Evolutionary conservation across 1,140 invertebrate genomes (phyloP).

Genomic region (Physella acuta): DNA sequence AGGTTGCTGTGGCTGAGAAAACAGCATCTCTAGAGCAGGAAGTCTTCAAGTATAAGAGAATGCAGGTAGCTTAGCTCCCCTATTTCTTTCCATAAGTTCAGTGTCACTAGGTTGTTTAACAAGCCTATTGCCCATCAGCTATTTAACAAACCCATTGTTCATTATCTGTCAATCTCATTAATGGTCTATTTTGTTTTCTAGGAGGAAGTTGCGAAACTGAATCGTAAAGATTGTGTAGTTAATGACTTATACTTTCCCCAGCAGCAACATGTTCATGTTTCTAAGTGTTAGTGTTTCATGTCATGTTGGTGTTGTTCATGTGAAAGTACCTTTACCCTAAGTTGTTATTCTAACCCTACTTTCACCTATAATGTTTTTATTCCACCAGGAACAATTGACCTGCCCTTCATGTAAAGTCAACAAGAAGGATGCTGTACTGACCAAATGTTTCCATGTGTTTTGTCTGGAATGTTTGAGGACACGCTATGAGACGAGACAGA

Average conservation of each 20-base stretch:
- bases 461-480: slow-evolving; percentile 98
- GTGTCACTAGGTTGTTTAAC: too few relatives aligned
- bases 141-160: too few relatives aligned
- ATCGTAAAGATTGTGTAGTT: too few relatives aligned
- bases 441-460: slow-evolving; percentile 99
- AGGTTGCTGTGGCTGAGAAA: slow-evolving; percentile 94
- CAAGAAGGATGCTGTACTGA: slow-evolving; percentile 96
- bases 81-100: too few relatives aligned
- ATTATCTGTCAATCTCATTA: too few relatives aligned
- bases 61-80: too few relatives aligned
- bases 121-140: too few relatives aligned
- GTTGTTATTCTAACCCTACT: slow-evolving; percentile 2
- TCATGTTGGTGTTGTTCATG: too few relatives aligned
- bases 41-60: slow-evolving; percentile 93
- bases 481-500: slow-evolving; percentile 93
- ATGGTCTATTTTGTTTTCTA: slow-evolving; percentile 60
- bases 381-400: slow-evolving; percentile 82
- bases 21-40: slow-evolving; percentile 92
- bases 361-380: slow-evolving; percentile 3
- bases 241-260: too few relatives aligned
- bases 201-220: slow-evolving; percentile 90
- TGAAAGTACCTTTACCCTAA: too few relatives aligned
- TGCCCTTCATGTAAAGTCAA: slow-evolving; percentile 99
- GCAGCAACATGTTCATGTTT: too few relatives aligned
- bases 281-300: too few relatives aligned